Base-by-base conservation (phyloP, 2,113 vertebrate species). In the Zootoca vivipara region DNA sequence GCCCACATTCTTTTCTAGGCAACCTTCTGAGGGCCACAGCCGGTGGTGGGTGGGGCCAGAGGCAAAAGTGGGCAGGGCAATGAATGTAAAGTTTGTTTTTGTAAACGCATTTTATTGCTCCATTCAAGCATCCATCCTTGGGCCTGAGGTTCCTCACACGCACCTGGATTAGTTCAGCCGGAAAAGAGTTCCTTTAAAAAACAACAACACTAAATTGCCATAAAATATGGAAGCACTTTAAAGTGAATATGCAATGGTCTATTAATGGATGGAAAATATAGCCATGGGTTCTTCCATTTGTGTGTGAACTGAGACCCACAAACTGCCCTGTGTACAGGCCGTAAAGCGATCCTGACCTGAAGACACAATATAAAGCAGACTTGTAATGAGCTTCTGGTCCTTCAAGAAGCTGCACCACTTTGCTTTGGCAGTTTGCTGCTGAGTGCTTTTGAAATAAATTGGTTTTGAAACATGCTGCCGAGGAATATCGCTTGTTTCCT, bases 361-460 rank as follows among this genome's bases (percentile, higher is more conserved):
- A 85, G 7, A 67, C 16, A 65, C 9, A 2, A 2, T 7, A 26
- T 42, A 40, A 24, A 78, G 64, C 73, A 65, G 62, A 78, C 70
- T 85, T 40, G 30, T 24, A 75, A n/a, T 5, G 42, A 75, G 65
- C 52, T 42, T 30, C 13, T 85, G 56, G n/a, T 77, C 65, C 26
- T 85, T 64, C 52, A 77, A 2, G 87, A 78, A 93, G 5, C n/a
- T 87, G 82, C 4, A 6, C 20, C 72, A 4, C 83, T 90, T 35
- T 87, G 4, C 58, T 18, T 24, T 81, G 30, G 82, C 67, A 5
- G 56, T 89, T 15, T 35, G 85, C n/a, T 79, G n/a, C 65, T 56
- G 24, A 18, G 75, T 86, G 30, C 28, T 77, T 85, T 65, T 30
- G 30, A 79, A 70, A 64, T 78, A 42, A 86, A 78, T 78, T 52